Conservation (phyloP, 2,797 vertebrate genomes). For the Microctenopoma lineatum region DNA sequence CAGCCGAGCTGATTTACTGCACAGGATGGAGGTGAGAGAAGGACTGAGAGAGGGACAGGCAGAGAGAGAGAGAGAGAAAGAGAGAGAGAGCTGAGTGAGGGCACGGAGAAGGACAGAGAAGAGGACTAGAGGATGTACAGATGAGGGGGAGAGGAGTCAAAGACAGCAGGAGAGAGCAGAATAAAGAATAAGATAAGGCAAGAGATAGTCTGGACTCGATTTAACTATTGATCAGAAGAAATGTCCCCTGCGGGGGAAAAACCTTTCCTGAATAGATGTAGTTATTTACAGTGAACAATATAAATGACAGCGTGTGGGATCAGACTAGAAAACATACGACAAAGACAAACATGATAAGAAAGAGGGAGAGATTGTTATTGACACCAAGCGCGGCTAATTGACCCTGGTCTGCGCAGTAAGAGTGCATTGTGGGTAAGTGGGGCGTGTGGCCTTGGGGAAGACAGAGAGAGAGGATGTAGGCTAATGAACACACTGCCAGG, state of each 20-base stretch:
- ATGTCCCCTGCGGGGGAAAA: conserved; percentile 22
- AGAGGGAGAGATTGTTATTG: conserved; percentile 58
- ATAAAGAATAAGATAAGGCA: conserved; percentile 19
- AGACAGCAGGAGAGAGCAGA: conserved; percentile 3
- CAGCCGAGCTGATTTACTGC: conserved; percentile 69
- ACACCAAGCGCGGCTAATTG: conserved; percentile 71
- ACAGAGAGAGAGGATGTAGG: conserved; percentile 58
- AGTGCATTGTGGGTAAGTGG: conserved; percentile 82
- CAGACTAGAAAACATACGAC: conserved; percentile 19
- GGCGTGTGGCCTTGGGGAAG: conserved; percentile 73
- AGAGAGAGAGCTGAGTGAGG: conserved; percentile 42
- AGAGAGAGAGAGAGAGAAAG: neutral
- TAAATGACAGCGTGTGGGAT: conserved; percentile 23
- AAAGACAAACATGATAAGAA: conserved; percentile 11
- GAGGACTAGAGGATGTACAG: conserved; percentile 14
- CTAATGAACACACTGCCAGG: conserved; percentile 77
- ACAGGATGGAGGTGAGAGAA: conserved; percentile 40
- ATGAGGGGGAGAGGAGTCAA: conserved; percentile 9
- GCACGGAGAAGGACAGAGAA: conserved; percentile 12
- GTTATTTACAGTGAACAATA: conserved; percentile 33
- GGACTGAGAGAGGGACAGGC: conserved; percentile 20
- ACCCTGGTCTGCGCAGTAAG: conserved; percentile 63
- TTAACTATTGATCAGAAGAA: conserved; percentile 43
- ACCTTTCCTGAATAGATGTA: conserved; percentile 36
- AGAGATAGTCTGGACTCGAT: conserved; percentile 31